Conservation (phyloP, 2,888 invertebrate genomes). For the Polyploca ridens region DNA sequence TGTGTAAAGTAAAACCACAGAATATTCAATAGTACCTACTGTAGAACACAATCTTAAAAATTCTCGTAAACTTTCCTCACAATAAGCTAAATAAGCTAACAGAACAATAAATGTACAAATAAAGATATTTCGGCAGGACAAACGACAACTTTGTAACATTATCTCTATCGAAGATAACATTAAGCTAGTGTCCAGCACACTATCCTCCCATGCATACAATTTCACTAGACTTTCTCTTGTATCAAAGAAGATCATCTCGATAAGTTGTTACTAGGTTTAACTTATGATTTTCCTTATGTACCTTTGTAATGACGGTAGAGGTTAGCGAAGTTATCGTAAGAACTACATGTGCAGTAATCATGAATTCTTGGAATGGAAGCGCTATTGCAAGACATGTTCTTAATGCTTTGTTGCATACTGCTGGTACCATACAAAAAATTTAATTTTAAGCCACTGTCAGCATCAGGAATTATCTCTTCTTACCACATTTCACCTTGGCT, state of each 20-base stretch:
- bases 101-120: neutral
- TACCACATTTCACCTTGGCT: too few relatives aligned
- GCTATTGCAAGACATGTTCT: neutral
- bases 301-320: neutral
- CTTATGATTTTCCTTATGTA: constrained; percentile 10
- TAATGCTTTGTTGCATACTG: neutral
- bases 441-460: neutral
- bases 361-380: neutral
- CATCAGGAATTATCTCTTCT: too few relatives aligned
- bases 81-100: neutral
- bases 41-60: too few relatives aligned
- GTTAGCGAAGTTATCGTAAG: constrained; percentile 5
- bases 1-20: too few relatives aligned
- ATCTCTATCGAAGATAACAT: constrained; percentile 4
- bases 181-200: constrained; percentile 23
- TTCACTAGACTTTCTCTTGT: constrained; percentile 48
- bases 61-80: neutral
- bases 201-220: constrained; percentile 37
- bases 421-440: neutral
- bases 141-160: neutral
- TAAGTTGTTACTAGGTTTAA: constrained; percentile 19
- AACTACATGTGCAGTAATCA: constrained; percentile 13
- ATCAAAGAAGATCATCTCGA: constrained; percentile 44
- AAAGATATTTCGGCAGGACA: neutral
- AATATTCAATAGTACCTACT: too few relatives aligned